Percentiles rank a stretch among this genome's conserved stretches.
These are phyloP conservation scores for Tor tambroides DNA, from an alignment of 2,113 vertebrate species.

Conservation along the genomic window DNA sequence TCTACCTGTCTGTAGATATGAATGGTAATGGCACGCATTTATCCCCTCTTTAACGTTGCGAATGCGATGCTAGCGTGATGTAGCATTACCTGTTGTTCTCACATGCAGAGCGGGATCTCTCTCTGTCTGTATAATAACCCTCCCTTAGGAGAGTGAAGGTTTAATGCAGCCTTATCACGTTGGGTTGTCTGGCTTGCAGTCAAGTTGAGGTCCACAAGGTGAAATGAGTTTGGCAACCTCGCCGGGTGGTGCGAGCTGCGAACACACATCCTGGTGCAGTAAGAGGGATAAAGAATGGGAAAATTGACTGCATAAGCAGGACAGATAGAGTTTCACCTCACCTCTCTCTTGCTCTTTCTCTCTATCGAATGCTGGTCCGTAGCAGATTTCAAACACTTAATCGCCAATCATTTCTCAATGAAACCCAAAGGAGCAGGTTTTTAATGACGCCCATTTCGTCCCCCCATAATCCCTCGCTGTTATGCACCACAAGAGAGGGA, in stretches of 20 bases:
- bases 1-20: neutral
- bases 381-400: constrained; percentile 81
- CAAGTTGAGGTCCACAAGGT: constrained; percentile 78
- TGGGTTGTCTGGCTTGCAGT: constrained; percentile 78
- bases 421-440: constrained; percentile 80
- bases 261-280: constrained; percentile 79
- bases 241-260: constrained; percentile 68
- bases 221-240: constrained; percentile 85
- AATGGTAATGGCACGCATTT: neutral
- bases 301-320: constrained; percentile 81
- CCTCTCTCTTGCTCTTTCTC: constrained; percentile 47
- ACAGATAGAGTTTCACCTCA: constrained; percentile 81
- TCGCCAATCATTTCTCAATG: constrained; percentile 83
- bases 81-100: constrained; percentile 78
- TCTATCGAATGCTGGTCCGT: constrained; percentile 73
- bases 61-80: constrained; percentile 59
- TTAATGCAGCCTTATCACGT: constrained; percentile 79
- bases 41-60: neutral
- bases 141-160: constrained; percentile 74
- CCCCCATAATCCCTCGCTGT: constrained; percentile 76
- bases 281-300: constrained; percentile 75
- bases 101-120: constrained; percentile 73
- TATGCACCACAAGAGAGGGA: constrained; percentile 75
- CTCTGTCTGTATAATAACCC: constrained; percentile 76
- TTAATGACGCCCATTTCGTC: constrained; percentile 74